A percentile compares a stretch with the other conserved stretches of the same genome.
Evolutionary conservation across 2,888 invertebrate species (phyloP).

Genomic region (Pantelozetes paolii): DNA sequence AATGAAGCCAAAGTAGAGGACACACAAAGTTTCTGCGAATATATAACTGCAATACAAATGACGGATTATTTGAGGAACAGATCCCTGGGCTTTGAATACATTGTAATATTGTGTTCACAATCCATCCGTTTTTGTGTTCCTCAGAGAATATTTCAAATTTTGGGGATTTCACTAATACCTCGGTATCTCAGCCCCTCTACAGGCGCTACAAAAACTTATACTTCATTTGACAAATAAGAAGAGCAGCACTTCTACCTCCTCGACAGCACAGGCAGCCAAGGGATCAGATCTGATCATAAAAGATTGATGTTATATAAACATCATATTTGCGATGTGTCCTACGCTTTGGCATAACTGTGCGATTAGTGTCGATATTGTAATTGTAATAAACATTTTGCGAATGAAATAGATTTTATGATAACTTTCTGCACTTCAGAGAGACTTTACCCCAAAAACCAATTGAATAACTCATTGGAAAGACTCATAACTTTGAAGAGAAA

Average conservation of each 20-base stretch:
- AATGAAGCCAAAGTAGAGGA: constrained; percentile 21
- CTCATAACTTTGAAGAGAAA: not conserved
- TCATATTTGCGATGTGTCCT: not conserved
- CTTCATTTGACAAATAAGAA: not conserved
- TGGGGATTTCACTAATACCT: constrained; percentile 26
- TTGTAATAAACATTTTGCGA: constrained; percentile 12
- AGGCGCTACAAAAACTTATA: constrained; percentile 9
- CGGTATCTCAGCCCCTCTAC: constrained; percentile 2
- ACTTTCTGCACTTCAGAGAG: not conserved
- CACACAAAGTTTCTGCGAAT: constrained; percentile 6
- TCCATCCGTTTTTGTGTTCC: not conserved
- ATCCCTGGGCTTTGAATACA: constrained; percentile 11
- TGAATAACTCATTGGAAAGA: not conserved
- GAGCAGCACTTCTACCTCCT: not conserved
- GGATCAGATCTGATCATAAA: constrained; percentile 14
- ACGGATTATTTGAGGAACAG: constrained; percentile 21
- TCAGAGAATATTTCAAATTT: constrained; percentile 28
- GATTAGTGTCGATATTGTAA: constrained; percentile 25
- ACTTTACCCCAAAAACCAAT: not conserved
- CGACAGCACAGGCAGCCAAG: not conserved
- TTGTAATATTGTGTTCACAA: constrained; percentile 13
- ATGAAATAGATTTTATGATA: constrained; percentile 2
- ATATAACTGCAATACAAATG: constrained; percentile 24
- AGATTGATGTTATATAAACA: constrained; percentile 32
- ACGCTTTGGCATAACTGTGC: not conserved